Evolutionary conservation across 1,140 invertebrate genomes (phyloP), one percentile per base, ranked within the genome.

Genomic region (Microplitis mediator): DNA sequence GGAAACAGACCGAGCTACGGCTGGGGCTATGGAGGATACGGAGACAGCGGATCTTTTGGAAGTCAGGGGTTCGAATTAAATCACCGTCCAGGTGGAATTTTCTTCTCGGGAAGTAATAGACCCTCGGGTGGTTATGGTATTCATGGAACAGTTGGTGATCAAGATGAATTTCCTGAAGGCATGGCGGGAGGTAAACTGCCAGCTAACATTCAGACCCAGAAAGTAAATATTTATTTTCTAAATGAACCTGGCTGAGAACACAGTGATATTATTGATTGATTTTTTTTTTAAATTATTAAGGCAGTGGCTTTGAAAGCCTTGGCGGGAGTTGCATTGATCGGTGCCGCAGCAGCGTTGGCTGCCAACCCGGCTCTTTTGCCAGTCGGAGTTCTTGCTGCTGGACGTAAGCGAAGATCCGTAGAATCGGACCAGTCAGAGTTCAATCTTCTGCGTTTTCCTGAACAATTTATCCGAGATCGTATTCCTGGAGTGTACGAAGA

Each of bases 321-420:
- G 72, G 93, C 93, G 8, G 93, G 93, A 39, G 90, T 94, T 8
- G 93, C 94, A 1, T 85, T 95, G 8, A 87, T 95, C 34, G 93
- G 93, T 23, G 93, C 93, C 4, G 93, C 93, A 0, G 93, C 93
- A 23, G 92, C 93, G 3, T 84, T 94, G 50, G 92, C 93, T 50
- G 91, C 90, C 61, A 94, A 94, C 84, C 93, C 94, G 1, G 88
- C 94, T 36, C 87, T 95, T 11, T 82, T 95, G 4, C 93, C 94
- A 79, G 86, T 95, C 36, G 92, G 93, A 61, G 91, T 92, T n/a
- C 45, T 67, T 4, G 87, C 94, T 8, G 88, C 90, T 3, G 90
- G 91, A 76, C 81, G 87, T 64, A 83, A 74, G 61, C 84, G 82
- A 71, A 76, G 86, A 60, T 82, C 83, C 9, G 67, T 67, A 16